phyloP scores from a whole-genome alignment of 1,140 invertebrate genomes.

The Neodiprion fabricii region DNA sequence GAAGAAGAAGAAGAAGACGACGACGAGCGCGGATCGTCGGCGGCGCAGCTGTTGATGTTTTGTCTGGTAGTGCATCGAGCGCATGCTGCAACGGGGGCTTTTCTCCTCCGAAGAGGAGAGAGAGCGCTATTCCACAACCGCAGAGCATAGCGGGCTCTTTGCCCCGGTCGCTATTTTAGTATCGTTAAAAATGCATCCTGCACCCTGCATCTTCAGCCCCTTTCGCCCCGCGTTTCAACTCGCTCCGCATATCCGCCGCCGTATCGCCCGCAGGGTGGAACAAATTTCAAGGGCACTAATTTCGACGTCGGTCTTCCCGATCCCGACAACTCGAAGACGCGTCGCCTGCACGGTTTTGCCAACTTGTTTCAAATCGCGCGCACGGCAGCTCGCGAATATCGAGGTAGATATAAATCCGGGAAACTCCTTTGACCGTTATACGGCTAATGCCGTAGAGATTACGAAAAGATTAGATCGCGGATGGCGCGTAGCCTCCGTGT shows the following conservation, averaged over 20 bases:
- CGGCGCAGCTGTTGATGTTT: constrained; percentile 6
- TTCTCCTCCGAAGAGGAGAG: neutral
- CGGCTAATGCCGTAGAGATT: neutral
- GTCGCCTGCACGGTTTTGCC: neutral
- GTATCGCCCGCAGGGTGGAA: too few species aligned
- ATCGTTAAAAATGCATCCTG: constrained; percentile 4
- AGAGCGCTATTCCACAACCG: neutral
- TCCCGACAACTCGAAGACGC: neutral
- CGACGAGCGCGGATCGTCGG: neutral
- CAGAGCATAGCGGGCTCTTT: neutral
- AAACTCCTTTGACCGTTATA: neutral
- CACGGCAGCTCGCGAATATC: neutral
- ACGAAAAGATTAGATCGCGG: constrained; percentile 2
- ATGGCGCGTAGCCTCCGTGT: neutral
- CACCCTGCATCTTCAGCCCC: neutral
- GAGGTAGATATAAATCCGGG: constrained; percentile 1
- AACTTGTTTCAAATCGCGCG: neutral
- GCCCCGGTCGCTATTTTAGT: neutral
- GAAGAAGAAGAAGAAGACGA: neutral
- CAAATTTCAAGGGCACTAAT: too few species aligned
- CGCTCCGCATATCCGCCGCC: too few species aligned
- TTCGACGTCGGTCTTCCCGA: neutral
- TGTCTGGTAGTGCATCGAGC: neutral
- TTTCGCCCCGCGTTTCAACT: neutral
- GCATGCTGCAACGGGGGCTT: neutral